phyloP scores from a whole-genome alignment of 2,888 invertebrate species.

The Perithous albicinctus region DNA sequence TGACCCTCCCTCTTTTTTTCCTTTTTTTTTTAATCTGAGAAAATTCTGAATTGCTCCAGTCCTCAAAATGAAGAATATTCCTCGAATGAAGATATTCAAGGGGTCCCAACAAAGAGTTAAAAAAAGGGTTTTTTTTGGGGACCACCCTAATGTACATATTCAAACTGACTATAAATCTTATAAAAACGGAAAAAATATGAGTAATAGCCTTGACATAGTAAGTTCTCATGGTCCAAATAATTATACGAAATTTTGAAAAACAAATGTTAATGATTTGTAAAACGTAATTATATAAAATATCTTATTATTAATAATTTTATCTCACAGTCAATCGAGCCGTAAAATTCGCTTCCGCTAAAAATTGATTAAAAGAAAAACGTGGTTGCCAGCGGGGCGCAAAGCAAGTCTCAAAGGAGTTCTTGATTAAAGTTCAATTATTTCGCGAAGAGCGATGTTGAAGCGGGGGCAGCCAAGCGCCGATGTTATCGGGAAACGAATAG shows the following conservation, averaged over 20 bases:
- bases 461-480: slow-evolving; percentile 1
- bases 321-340: neutral
- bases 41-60: too few relatives aligned
- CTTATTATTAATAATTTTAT: neutral
- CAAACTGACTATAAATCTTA: too few relatives aligned
- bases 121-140: too few relatives aligned
- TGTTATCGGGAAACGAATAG: slow-evolving; percentile 39
- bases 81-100: too few relatives aligned
- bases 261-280: neutral
- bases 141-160: too few relatives aligned
- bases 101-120: too few relatives aligned
- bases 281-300: neutral
- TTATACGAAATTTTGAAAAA: neutral
- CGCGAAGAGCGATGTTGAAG: slow-evolving; percentile 25
- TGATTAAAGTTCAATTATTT: slow-evolving; percentile 57
- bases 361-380: neutral
- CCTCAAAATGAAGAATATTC: too few relatives aligned
- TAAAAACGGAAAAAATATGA: too few relatives aligned
- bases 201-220: too few relatives aligned
- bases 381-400: neutral
- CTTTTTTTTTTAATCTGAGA: too few relatives aligned
- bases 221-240: too few relatives aligned
- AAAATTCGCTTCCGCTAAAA: neutral
- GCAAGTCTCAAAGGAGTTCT: slow-evolving; percentile 36
- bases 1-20: too few relatives aligned